Base-by-base conservation (phyloP, 2,888 invertebrate species). In the Achlya flavicornis region DNA sequence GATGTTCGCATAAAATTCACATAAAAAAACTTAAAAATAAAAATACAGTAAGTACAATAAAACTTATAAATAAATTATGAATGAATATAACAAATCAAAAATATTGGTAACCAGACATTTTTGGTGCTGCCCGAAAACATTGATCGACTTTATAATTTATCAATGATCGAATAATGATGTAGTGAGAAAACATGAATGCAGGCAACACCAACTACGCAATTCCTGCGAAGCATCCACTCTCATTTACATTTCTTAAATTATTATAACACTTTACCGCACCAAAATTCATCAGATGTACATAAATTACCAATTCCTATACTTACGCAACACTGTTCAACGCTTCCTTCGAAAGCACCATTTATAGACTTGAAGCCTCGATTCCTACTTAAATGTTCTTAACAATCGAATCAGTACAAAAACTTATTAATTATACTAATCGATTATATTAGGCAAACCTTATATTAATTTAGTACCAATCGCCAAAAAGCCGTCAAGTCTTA, bases 1-100 rank as follows among this genome's bases (percentile, higher is more conserved):
- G n/a, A 59, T 26, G 35, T 53, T 14, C 59, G 60, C 32, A 60
- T 38, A 57, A 59, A 63, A 58, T 35, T 35, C 48, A 33, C 59
- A 59, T 59, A 16, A 41, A 58, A 59, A 43, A 16, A 19, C 19
- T 38, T 59, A 38, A 4, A 26, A 38, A 59, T 16, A 41, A 41
- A 26, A 41, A 19, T 26, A 60, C 38, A 14, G 32, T 26, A 35
- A 14, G 32, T 26, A 35, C 0, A 35, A 8, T n/a, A 33, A 14
- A 58, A 35, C 33, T 35, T 33, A 58, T 35, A 58, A n/a, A 35
- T 19, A 19, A 16, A 59, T 16, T 11, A 38, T 19, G 16, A 5
- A 35, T 10, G 8, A 41, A 41, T 41, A 41, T 16, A 59, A 59
- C 38, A 14, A 59, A 16, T 41, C 41, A 38, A 59, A 38, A 11